These are phyloP conservation scores for Magallana gigas DNA, from an alignment of 1,140 invertebrate species.

Conservation along the genomic window DNA sequence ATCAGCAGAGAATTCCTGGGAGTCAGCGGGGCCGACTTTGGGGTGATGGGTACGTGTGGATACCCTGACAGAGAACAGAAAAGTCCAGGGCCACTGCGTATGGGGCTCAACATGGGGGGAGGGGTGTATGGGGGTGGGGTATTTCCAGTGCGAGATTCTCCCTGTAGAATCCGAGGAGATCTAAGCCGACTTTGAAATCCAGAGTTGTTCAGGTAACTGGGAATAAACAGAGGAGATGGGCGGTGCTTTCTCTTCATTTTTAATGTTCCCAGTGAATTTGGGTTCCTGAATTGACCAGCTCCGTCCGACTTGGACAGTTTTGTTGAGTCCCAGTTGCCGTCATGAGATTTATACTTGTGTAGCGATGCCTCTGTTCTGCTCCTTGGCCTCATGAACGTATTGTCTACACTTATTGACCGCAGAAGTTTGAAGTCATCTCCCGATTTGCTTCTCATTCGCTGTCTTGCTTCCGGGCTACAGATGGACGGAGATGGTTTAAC, in stretches of 20 bases:
- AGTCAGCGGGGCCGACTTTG: slow-evolving; percentile 72
- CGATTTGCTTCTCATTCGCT: slow-evolving; percentile 72
- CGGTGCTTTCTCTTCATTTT: slow-evolving; percentile 82
- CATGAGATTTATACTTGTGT: slow-evolving; percentile 63
- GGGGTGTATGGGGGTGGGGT: slow-evolving; percentile 88
- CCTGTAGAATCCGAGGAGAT: slow-evolving; percentile 80
- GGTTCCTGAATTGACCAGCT: slow-evolving; percentile 88
- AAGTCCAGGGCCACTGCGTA: slow-evolving; percentile 90
- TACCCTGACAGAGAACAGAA: slow-evolving; percentile 83
- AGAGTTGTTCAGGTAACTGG: slow-evolving; percentile 80
- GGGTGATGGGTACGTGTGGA: slow-evolving; percentile 64
- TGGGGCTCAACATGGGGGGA: slow-evolving; percentile 94
- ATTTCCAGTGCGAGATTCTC: slow-evolving; percentile 69
- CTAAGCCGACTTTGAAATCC: slow-evolving; percentile 81
- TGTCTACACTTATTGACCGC: slow-evolving; percentile 71
- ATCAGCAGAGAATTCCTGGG: slow-evolving; percentile 56
- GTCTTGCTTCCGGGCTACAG: slow-evolving; percentile 32
- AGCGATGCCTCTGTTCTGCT: slow-evolving; percentile 70
- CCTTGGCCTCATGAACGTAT: slow-evolving; percentile 70
- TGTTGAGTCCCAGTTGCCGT: not conserved
- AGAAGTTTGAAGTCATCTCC: slow-evolving; percentile 72
- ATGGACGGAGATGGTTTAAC: slow-evolving; percentile 39
- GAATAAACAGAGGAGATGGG: slow-evolving; percentile 83
- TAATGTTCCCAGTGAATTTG: slow-evolving; percentile 79
- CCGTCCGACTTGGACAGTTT: slow-evolving; percentile 73